These are phyloP conservation scores for Protaetia brevitarsis DNA, from an alignment of 1,140 invertebrate species.

Conservation along the genomic window DNA sequence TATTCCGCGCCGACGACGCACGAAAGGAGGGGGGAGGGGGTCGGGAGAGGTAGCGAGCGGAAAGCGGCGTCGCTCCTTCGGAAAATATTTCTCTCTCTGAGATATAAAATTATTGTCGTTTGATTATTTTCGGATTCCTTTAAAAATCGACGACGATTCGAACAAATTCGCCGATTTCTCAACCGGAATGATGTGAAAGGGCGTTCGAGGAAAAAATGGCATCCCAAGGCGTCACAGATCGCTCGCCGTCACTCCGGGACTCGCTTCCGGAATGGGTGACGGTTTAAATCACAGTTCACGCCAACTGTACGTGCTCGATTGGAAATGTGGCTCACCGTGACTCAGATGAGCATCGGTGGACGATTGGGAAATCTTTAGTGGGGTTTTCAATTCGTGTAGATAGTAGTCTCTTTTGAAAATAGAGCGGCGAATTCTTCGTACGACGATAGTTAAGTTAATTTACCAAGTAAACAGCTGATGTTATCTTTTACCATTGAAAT, in stretches of 20 bases:
- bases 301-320: slow-evolving; percentile 25
- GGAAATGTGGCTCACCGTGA: slow-evolving; percentile 18
- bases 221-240: neutral
- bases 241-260: neutral
- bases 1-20: too few relatives aligned
- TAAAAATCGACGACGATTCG: slow-evolving; percentile 12
- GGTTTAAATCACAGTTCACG: slow-evolving; percentile 30
- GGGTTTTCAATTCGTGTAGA: too few relatives aligned
- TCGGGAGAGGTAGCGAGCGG: neutral
- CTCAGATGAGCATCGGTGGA: too few relatives aligned
- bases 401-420: too few relatives aligned
- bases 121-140: slow-evolving; percentile 16
- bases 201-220: slow-evolving; percentile 15
- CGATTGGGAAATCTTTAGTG: too few relatives aligned
- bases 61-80: too few relatives aligned
- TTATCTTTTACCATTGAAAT: too few relatives aligned
- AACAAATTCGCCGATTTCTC: slow-evolving; percentile 16
- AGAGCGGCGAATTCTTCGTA: too few relatives aligned
- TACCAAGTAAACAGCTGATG: too few relatives aligned
- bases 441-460: too few relatives aligned
- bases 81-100: neutral
- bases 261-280: slow-evolving; percentile 20
- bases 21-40: neutral
- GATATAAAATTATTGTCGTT: slow-evolving; percentile 17
- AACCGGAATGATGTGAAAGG: slow-evolving; percentile 15